Evolutionary conservation across 2,797 vertebrate species (phyloP).

Genomic region (Craterocephalus amniculus): DNA sequence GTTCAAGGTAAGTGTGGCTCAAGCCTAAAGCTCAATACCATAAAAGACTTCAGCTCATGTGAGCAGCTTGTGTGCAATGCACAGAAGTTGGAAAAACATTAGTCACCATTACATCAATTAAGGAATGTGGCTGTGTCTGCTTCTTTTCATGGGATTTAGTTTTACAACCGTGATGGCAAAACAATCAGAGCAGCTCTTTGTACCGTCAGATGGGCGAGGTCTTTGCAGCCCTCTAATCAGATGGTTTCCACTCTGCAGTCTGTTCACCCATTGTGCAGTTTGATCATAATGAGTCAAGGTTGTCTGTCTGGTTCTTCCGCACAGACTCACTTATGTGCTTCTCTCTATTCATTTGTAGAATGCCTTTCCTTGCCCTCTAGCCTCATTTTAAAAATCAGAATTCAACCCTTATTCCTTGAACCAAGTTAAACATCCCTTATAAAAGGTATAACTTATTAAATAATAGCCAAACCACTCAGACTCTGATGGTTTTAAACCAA

Average conservation of each 20-base stretch:
- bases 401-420: not conserved
- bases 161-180: too few relatives aligned
- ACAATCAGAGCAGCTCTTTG: too few relatives aligned
- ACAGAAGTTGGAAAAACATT: too few relatives aligned
- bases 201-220: too few relatives aligned
- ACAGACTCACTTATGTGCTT: not conserved
- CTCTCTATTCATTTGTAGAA: not conserved
- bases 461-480: not conserved
- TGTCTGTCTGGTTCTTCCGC: slow-evolving; percentile 56
- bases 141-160: too few relatives aligned
- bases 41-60: too few relatives aligned
- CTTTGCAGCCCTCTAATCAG: not conserved
- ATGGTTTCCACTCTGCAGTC: not conserved
- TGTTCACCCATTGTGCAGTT: not conserved
- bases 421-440: not conserved
- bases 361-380: not conserved
- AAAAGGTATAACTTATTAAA: not conserved
- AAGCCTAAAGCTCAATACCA: not conserved
- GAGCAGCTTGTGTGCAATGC: too few relatives aligned
- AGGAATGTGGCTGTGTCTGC: too few relatives aligned
- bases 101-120: too few relatives aligned
- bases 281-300: slow-evolving; percentile 22
- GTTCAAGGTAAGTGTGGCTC: not conserved
- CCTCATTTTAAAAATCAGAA: not conserved
- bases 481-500: not conserved